A percentile compares a stretch with the other conserved stretches of the same genome.
These are phyloP conservation scores for Pseudolycoriella hygida DNA, from an alignment of 2,888 invertebrate species.

Conservation along the genomic window DNA sequence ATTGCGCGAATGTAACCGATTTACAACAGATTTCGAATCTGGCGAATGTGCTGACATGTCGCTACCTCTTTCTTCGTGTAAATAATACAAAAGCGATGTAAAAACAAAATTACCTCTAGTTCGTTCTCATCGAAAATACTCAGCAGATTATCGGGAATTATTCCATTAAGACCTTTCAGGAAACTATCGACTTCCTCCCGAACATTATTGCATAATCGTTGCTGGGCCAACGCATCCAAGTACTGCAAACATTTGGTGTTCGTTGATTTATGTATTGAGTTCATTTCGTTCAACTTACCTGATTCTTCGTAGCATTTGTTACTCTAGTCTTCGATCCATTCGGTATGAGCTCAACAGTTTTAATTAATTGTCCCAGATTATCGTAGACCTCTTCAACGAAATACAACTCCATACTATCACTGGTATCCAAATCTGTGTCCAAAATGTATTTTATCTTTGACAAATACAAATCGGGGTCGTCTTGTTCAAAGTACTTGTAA, in stretches of 20 bases:
- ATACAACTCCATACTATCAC: slow-evolving; percentile 60
- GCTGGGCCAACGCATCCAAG: slow-evolving; percentile 77
- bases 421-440: slow-evolving; percentile 70
- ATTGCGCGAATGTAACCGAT: too few species aligned
- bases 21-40: too few species aligned
- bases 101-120: slow-evolving; percentile 59
- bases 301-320: slow-evolving; percentile 38
- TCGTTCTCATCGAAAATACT: slow-evolving; percentile 94
- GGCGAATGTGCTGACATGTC: too few species aligned
- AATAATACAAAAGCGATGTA: neutral
- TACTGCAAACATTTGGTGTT: slow-evolving; percentile 33
- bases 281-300: slow-evolving; percentile 16
- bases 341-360: slow-evolving; percentile 68
- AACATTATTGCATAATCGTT: slow-evolving; percentile 64
- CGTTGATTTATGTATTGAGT: neutral
- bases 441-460: slow-evolving; percentile 87
- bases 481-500: slow-evolving; percentile 68
- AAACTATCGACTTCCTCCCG: slow-evolving; percentile 75
- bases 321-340: slow-evolving; percentile 55
- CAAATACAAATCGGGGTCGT: slow-evolving; percentile 83
- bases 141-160: slow-evolving; percentile 82
- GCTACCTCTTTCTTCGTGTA: too few species aligned
- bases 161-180: slow-evolving; percentile 73
- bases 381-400: slow-evolving; percentile 86
- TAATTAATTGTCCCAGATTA: slow-evolving; percentile 50